Percentiles rank a stretch among this genome's conserved stretches.
phyloP scores from a whole-genome alignment of 2,797 vertebrate species.

The Pseudomugil tenellus region DNA sequence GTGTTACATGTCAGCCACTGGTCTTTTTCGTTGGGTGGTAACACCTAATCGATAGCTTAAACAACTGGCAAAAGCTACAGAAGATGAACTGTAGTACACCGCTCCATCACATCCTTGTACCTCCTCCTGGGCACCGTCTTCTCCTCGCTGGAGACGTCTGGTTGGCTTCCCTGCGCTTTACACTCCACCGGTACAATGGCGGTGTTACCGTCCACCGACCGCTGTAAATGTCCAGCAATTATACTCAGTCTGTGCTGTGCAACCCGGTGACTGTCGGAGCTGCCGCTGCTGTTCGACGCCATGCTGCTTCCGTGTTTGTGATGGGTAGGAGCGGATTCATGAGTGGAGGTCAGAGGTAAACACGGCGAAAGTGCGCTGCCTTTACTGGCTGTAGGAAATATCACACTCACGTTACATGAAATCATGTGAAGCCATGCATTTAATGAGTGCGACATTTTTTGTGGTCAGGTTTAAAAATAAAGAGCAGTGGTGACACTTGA shows the following conservation, averaged over 20 bases:
- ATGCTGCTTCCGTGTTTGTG: slow-evolving; percentile 89
- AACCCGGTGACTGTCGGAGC: slow-evolving; percentile 73
- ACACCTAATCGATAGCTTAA: slow-evolving; percentile 7
- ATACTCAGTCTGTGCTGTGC: slow-evolving; percentile 82
- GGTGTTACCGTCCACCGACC: slow-evolving; percentile 43
- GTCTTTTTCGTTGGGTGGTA: background rate
- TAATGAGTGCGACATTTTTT: background rate
- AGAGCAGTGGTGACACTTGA: too few species aligned
- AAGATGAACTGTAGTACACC: slow-evolving; percentile 37
- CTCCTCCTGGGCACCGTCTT: slow-evolving; percentile 81
- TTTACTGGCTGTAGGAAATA: slow-evolving; percentile 34
- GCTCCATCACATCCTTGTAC: slow-evolving; percentile 73
- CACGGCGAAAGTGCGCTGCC: slow-evolving; percentile 59
- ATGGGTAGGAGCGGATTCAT: slow-evolving; percentile 62
- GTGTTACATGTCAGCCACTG: background rate
- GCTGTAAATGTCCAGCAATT: slow-evolving; percentile 80
- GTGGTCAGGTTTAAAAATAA: background rate
- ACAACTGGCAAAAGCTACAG: slow-evolving; percentile 27
- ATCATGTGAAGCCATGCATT: background rate
- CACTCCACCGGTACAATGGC: slow-evolving; percentile 72
- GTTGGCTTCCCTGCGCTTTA: slow-evolving; percentile 65
- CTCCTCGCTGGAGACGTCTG: slow-evolving; percentile 43
- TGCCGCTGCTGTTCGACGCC: slow-evolving; percentile 79
- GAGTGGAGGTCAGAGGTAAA: slow-evolving; percentile 68
- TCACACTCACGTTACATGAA: accelerated